Conservation (phyloP, 2,888 invertebrate species). For the Hetaerina titia region DNA sequence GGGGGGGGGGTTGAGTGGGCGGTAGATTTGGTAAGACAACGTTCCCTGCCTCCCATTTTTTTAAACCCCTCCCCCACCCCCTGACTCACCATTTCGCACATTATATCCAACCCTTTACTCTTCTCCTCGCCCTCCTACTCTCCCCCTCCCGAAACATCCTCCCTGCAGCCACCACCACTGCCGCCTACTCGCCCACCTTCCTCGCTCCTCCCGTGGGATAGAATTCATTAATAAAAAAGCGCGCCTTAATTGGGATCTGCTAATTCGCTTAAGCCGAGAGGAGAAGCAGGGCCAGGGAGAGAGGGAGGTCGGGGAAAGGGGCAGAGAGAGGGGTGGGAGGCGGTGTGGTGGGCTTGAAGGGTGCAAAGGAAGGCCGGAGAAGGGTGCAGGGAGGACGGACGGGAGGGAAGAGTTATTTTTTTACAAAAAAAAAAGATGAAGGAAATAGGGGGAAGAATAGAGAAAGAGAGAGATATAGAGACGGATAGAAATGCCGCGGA, state of each 20-base stretch:
- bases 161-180: not conserved
- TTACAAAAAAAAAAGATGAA: not conserved
- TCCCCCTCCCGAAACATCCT: not conserved
- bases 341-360: not conserved
- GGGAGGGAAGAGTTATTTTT: conserved; percentile 8
- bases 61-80: not conserved
- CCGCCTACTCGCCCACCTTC: not conserved
- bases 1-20: not conserved
- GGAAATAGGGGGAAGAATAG: not conserved
- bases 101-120: not conserved
- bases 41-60: not conserved
- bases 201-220: conserved; percentile 39
- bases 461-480: not conserved
- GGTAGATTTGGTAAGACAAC: conserved; percentile 10
- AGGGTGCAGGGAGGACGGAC: not conserved
- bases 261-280: conserved; percentile 65
- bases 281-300: conserved; percentile 20
- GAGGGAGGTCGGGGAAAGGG: not conserved
- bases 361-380: not conserved
- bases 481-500: conserved; percentile 34
- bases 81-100: not conserved
- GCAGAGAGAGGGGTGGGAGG: not conserved
- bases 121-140: not conserved
- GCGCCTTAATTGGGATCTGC: conserved; percentile 66
- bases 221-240: conserved; percentile 67